These are phyloP conservation scores for Riparia riparia DNA, from an alignment of 2,113 vertebrate species.

Conservation along the genomic window DNA sequence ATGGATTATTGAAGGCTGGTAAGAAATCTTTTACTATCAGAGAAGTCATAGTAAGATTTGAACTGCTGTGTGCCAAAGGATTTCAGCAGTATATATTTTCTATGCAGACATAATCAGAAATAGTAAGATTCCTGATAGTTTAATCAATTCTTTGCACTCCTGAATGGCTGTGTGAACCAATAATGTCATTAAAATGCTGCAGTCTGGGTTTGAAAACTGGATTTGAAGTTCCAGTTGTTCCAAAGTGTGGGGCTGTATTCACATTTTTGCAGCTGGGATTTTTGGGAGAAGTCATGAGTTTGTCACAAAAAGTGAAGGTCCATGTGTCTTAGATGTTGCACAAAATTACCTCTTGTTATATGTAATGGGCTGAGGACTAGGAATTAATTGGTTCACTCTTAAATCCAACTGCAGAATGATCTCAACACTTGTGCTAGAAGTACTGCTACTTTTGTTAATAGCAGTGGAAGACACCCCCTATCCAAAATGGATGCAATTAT, in stretches of 20 bases:
- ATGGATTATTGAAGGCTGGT: neutral
- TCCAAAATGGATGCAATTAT: neutral
- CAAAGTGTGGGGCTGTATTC: neutral
- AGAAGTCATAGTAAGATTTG: neutral
- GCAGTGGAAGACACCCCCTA: neutral
- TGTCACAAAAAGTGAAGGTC: neutral
- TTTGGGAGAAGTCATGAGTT: neutral
- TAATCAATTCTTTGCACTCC: neutral
- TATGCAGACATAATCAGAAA: neutral
- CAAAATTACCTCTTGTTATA: neutral
- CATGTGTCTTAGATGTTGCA: fast-evolving
- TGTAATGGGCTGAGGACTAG: neutral
- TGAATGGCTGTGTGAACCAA: neutral
- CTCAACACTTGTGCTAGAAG: neutral
- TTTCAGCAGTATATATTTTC: neutral
- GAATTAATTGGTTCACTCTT: neutral
- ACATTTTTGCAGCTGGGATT: neutral
- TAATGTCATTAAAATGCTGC: neutral
- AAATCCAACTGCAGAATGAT: neutral
- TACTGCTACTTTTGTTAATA: neutral
- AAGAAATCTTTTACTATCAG: neutral
- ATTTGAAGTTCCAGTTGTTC: neutral
- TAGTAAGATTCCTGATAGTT: neutral
- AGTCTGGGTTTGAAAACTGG: neutral
- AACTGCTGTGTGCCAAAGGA: neutral